Evolutionary conservation across 2,888 invertebrate genomes (phyloP), one percentile per base, ranked within the genome.

Genomic region (Drosophila paranaensis): DNA sequence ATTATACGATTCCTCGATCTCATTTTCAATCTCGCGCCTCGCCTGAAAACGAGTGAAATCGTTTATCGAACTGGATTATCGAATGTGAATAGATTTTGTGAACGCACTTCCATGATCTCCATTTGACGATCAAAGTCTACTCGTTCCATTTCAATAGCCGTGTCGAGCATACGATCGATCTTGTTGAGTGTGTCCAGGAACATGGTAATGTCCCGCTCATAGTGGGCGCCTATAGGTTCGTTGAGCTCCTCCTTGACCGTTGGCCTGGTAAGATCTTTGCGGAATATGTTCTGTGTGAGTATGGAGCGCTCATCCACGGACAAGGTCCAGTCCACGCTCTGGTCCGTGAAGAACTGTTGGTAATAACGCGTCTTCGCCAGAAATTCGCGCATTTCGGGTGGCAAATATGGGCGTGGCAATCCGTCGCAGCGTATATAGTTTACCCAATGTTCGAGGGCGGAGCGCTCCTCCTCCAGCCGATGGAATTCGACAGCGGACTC

Each of bases 321-420:
- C 51, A 92, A 42, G 0, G 81, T 71, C 92, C 92, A 92, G 56
- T 90, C 89, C 0, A 89, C 64, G 1, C 74, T 80, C 0, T 71
- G 43, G 0, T 79, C 68, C 0, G 70, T 48, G 20, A 83, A 71
- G 1, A 67, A 50, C 0, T 73, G 54, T 51, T 91, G 90, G 33
- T 72, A 81, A 45, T 71, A 30, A 0, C 75, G 77, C n/a, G 74
- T 50, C 56, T 89, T 85, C 4, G 60, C 76, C 6, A 91, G 61
- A 60, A 89, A 91, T 2, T 71, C 71, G 13, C 91, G 82, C 54
- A 92, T 70, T 25, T 88, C 83, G 3, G 84, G 74, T 1, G 92
- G 90, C 10, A 70, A 27, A 55, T 82, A 73, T 0, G 91, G 79
- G 27, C 88, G 83, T 0, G 92, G 92, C 13, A 91, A 45, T 0